Percentiles rank a stretch among this genome's conserved stretches.
Conservation (phyloP, 2,888 invertebrate genomes). For the Apamea epomidion region DNA sequence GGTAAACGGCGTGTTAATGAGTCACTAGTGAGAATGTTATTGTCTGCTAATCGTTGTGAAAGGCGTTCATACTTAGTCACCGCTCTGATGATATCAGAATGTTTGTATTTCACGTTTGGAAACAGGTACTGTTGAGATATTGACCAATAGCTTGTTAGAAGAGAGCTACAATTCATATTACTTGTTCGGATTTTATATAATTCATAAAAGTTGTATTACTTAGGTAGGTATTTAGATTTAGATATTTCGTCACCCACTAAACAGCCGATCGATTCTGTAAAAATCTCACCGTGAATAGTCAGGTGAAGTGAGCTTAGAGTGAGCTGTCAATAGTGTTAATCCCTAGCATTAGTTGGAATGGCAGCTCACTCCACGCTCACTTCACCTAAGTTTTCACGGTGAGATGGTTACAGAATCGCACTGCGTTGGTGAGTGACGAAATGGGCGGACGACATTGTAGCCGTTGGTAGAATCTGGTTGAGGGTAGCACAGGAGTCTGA, state of each 20-base stretch:
- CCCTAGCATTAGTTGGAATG: no score
- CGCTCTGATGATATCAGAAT: conserved; percentile 48
- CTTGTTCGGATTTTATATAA: not conserved
- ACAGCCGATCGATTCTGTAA: no score
- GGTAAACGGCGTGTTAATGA: conserved; percentile 19
- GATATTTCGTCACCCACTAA: not conserved
- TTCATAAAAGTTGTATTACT: not conserved
- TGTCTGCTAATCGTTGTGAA: conserved; percentile 27
- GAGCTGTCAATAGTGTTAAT: no score
- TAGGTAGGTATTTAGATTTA: not conserved
- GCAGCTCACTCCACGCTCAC: no score
- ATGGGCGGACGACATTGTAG: not conserved
- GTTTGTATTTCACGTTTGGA: conserved; percentile 4
- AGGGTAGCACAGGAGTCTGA: not conserved
- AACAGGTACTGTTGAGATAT: not conserved
- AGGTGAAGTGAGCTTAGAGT: no score
- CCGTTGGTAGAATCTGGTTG: not conserved
- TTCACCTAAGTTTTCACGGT: no score
- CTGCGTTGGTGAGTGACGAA: not conserved
- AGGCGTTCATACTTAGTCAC: conserved; percentile 36
- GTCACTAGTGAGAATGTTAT: conserved; percentile 17
- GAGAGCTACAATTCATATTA: not conserved
- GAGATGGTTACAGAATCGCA: no score
- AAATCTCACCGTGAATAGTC: no score
- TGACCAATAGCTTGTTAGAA: not conserved